phyloP scores from a whole-genome alignment of 2,113 vertebrate genomes.

The Thalassarche chlororhynchos region DNA sequence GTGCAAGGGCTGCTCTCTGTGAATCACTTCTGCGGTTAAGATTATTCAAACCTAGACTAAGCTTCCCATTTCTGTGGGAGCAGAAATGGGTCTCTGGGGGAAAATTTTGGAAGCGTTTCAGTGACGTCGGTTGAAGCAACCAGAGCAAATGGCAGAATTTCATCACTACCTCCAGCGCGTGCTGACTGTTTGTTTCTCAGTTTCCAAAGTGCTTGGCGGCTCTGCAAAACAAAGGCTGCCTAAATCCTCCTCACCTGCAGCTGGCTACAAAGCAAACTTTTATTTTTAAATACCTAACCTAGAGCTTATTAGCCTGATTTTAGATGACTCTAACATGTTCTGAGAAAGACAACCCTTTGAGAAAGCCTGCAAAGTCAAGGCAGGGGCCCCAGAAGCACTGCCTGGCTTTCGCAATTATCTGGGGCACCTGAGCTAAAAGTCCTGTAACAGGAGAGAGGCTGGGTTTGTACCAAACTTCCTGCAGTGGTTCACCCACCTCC shows the following conservation, averaged over 20 bases:
- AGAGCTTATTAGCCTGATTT: not conserved
- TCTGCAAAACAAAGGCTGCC: not conserved
- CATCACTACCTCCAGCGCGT: not conserved
- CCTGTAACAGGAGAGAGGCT: not conserved
- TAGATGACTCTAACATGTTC: not conserved
- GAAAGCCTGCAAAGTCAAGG: not conserved
- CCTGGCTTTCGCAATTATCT: not conserved
- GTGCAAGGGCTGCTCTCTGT: not conserved
- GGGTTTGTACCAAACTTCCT: not conserved
- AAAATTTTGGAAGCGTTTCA: not conserved
- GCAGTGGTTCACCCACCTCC: not conserved
- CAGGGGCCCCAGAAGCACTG: not conserved
- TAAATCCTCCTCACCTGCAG: not conserved
- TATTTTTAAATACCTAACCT: not conserved
- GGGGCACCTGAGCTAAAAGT: not conserved
- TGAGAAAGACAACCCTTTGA: not conserved
- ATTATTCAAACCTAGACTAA: not conserved
- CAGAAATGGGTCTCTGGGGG: not conserved
- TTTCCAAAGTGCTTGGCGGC: not conserved
- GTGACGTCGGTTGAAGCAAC: not conserved
- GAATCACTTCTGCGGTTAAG: not conserved
- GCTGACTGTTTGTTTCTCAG: not conserved
- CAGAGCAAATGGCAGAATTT: not conserved
- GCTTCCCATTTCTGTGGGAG: conserved; percentile 9
- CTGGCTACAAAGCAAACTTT: not conserved